Percentiles rank a stretch among this genome's conserved stretches.
These are phyloP conservation scores for Metallyticus violacea DNA, from an alignment of 2,888 invertebrate species.

Conservation along the genomic window DNA sequence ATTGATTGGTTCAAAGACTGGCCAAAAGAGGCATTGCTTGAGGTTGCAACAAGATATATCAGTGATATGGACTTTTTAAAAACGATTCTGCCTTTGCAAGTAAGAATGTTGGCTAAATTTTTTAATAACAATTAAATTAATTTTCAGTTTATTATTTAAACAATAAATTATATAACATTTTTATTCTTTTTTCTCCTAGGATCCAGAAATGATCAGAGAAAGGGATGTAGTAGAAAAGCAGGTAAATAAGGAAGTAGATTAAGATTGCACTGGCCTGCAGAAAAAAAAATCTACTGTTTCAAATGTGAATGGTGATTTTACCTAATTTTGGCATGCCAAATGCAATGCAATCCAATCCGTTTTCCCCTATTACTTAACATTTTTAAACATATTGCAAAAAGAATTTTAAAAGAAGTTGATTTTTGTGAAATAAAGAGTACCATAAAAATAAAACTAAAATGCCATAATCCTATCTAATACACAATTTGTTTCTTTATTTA, in stretches of 20 bases:
- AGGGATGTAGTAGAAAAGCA: neutral
- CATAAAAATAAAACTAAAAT: too few relatives aligned
- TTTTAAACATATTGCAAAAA: too few relatives aligned
- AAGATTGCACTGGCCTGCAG: too few relatives aligned
- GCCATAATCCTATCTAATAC: too few relatives aligned
- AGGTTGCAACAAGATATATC: conserved; percentile 82
- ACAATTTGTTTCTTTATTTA: too few relatives aligned
- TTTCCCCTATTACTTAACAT: too few relatives aligned
- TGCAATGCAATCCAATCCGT: too few relatives aligned
- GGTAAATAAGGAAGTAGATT: neutral
- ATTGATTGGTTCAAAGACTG: conserved; percentile 90
- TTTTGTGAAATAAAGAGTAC: too few relatives aligned
- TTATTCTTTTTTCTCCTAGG: neutral
- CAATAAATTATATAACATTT: neutral
- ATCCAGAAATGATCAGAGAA: neutral
- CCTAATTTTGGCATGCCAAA: too few relatives aligned
- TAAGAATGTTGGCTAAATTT: neutral
- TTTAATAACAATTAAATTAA: neutral
- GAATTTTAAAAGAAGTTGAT: too few relatives aligned
- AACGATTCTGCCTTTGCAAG: conserved; percentile 48
- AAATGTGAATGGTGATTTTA: too few relatives aligned
- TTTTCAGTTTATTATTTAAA: neutral
- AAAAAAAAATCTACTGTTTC: too few relatives aligned
- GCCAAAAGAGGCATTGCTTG: conserved; percentile 85
- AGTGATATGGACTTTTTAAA: conserved; percentile 67